Percentiles rank a stretch among this genome's conserved stretches.
These are phyloP conservation scores for Neodiprion virginianus DNA, from an alignment of 1,140 invertebrate genomes.

Conservation along the genomic window DNA sequence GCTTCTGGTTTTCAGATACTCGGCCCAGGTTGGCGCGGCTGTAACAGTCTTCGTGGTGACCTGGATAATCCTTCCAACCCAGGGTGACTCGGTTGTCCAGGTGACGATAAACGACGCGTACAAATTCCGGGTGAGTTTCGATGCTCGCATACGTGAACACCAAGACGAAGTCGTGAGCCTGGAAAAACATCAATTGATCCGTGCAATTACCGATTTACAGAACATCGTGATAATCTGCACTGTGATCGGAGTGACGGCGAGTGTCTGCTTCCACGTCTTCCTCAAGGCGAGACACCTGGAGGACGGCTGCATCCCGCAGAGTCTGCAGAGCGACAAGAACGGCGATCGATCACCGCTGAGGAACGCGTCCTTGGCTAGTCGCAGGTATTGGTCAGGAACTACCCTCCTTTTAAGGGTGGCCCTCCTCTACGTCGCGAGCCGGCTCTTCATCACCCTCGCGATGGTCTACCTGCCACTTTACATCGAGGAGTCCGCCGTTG, in stretches of 20 bases:
- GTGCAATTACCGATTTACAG: constrained; percentile 46
- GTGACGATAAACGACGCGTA: constrained; percentile 74
- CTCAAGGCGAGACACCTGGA: constrained; percentile 55
- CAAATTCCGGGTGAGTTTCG: constrained; percentile 74
- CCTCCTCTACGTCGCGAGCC: constrained; percentile 77
- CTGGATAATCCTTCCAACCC: constrained; percentile 71
- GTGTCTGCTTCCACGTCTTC: constrained; percentile 67
- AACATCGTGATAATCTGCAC: constrained; percentile 66
- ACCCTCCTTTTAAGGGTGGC: constrained; percentile 50
- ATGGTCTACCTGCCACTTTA: constrained; percentile 89
- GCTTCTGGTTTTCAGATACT: constrained; percentile 70
- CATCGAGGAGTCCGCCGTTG: constrained; percentile 72
- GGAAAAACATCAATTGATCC: no score
- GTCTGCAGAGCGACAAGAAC: constrained; percentile 11
- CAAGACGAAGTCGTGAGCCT: no score
- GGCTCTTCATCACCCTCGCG: constrained; percentile 83
- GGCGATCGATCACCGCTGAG: constrained; percentile 17
- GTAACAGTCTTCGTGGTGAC: constrained; percentile 80
- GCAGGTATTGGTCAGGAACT: constrained; percentile 35
- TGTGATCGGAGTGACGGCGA: constrained; percentile 63
- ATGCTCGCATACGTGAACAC: neutral
- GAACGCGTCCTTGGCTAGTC: constrained; percentile 18
- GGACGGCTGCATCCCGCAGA: constrained; percentile 29
- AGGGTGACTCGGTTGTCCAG: constrained; percentile 60
- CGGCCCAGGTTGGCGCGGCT: constrained; percentile 81